Base-by-base conservation (phyloP, 2,797 vertebrate species). In the Odontamblyopus lacepedii region DNA sequence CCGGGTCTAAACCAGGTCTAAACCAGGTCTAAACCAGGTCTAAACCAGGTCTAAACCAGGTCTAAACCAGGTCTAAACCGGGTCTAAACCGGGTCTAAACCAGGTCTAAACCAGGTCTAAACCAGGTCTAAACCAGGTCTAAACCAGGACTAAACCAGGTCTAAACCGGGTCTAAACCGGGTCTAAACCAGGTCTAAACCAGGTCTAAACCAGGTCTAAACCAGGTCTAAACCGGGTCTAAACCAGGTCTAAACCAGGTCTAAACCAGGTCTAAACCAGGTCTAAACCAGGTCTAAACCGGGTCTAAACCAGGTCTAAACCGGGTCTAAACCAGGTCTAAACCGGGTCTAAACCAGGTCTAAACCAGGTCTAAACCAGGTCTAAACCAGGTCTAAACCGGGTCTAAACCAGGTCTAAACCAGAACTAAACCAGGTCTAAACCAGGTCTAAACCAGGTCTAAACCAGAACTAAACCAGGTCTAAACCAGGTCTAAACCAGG, bases 401-500 rank as follows among this genome's bases (percentile, higher is more conserved):
- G 13, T 3, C 48, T 1, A 66, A 35, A 13, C 97, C 81, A 95
- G 95, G 32, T 98, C 98, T 70, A 32, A 18, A 32, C 48, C 11
- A 51, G 23, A 6, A 1, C 50, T 44, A 44, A 44, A 7, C 35
- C n/a, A 41, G 32, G 29, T 7, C 60, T 16, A 51, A 6, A 5
- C 97, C 81, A 95, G 95, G 32, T 98, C 98, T 70, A 32, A 18
- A 32, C 48, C 11, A 30, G 95, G 32, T 98, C 98, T 70, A 32
- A 18, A 32, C 48, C 11, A 51, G 23, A 7, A 8, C 50, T 44
- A 44, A 44, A 2, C 19, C 12, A 41, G 32, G 29, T 7, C 60
- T 16, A 51, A 6, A 1, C 16, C 1, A 51, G 50, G 13, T 3
- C 48, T 1, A 66, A 35, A 13, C 97, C 81, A 95, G 95, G 32